Evolutionary conservation across 2,888 invertebrate genomes (phyloP), one percentile per base, ranked within the genome.

Genomic region (Dryobotodes eremita): DNA sequence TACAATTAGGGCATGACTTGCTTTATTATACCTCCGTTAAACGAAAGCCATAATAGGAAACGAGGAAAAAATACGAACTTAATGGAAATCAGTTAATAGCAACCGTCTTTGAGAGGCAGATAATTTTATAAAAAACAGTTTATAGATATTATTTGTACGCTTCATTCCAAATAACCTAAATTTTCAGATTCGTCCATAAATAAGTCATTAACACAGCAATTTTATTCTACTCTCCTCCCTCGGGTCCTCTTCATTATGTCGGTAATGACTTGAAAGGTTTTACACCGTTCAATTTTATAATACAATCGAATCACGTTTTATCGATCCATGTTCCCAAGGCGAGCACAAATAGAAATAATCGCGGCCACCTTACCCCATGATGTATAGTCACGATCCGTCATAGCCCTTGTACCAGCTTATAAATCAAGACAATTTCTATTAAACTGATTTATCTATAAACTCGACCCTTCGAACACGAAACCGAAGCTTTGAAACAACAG

Each of bases 381-480:
- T 90, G 90, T 90, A 92, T 90, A 82, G 85, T 86, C 83, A 85
- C 87, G 84, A 92, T 92, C 86, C 86, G 89, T 92, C 92, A 90
- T 85, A 83, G 82, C 79, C 82, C 82, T 82, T 87, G 86, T 80
- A 86, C 84, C 86, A 79, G 75, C 75, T 82, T 86, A 90, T 89
- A 89, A 91, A 88, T 88, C 86, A 80, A 82, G 75, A 83, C 77
- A 84, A 83, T 82, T 83, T 82, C 84, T 88, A 87, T 87, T 84
- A 86, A 88, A 90, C 81, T 88, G 89, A 91, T 91, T 90, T 89
- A 90, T 90, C 78, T 86, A 80, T 83, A 80, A 87, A 89, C 84
- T 80, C 78, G 80, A 85, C 79, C 80, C 84, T 81, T 77, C 69
- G 70, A 85, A 82, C 70, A 79, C 69, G 78, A 85, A 81, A 82